Evolutionary conservation across 2,113 vertebrate genomes (phyloP).

Genomic region (Cercocebus atys): DNA sequence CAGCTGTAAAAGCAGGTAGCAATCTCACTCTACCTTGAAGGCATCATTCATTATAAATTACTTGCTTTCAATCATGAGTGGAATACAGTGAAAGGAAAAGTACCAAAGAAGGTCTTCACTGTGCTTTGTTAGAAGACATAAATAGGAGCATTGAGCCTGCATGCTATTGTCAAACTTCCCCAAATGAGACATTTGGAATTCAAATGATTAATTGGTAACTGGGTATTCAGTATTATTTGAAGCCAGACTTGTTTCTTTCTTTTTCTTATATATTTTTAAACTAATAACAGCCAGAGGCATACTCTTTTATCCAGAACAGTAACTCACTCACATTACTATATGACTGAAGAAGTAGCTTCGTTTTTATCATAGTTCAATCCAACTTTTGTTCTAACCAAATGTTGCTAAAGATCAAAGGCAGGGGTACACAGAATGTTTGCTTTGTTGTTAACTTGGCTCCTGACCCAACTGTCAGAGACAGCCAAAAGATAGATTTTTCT

Average conservation of each 20-base stretch:
- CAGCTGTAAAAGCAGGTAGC: slow-evolving; percentile 65
- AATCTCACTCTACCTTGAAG: slow-evolving; percentile 75
- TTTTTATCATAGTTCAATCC: background rate
- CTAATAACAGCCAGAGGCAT: background rate
- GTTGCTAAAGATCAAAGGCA: background rate
- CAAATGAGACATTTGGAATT: slow-evolving; percentile 24
- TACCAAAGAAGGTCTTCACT: slow-evolving; percentile 51
- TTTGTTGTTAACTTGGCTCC: background rate
- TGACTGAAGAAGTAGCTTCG: background rate
- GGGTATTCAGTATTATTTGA: slow-evolving; percentile 15
- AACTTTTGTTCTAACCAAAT: background rate
- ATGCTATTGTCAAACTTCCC: background rate
- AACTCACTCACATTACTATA: background rate
- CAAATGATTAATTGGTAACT: background rate
- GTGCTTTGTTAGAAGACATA: slow-evolving; percentile 37
- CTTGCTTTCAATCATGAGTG: slow-evolving; percentile 74
- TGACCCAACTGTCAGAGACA: background rate
- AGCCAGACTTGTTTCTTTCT: background rate
- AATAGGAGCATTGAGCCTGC: background rate
- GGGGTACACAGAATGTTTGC: background rate
- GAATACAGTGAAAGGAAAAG: slow-evolving; percentile 66
- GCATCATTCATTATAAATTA: slow-evolving; percentile 77
- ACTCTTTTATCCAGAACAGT: background rate
- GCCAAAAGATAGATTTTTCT: background rate
- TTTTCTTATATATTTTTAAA: background rate